These are phyloP conservation scores for Dryobates pubescens DNA, from an alignment of 2,797 vertebrate species.

Conservation along the genomic window DNA sequence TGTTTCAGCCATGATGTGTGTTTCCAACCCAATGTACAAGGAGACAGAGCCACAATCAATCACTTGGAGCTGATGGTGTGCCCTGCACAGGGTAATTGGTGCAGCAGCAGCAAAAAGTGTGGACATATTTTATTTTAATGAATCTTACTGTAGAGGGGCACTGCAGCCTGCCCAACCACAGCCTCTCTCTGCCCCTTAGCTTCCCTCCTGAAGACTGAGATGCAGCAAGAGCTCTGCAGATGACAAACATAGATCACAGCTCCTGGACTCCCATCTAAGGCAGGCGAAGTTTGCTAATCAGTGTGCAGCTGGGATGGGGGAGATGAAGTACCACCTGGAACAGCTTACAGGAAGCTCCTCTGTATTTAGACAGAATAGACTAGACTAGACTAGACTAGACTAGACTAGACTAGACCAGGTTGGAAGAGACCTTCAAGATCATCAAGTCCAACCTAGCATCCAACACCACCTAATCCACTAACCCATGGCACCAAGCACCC, in stretches of 20 bases:
- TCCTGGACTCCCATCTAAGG: background rate
- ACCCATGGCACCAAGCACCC: too few relatives aligned
- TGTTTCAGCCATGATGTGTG: background rate
- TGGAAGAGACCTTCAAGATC: too few relatives aligned
- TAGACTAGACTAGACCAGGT: too few relatives aligned
- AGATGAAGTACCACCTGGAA: background rate
- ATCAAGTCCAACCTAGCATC: too few relatives aligned
- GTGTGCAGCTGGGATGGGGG: background rate
- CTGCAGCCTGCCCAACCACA: background rate
- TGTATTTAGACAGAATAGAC: too few relatives aligned
- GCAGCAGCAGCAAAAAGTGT: background rate
- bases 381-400: too few relatives aligned
- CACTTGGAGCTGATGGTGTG: background rate
- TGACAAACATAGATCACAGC: background rate
- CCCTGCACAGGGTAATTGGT: background rate
- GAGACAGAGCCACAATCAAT: background rate
- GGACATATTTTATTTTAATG: background rate
- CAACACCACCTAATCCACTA: too few relatives aligned
- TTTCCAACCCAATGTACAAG: background rate
- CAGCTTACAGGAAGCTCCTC: background rate
- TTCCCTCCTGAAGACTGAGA: background rate
- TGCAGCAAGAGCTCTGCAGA: background rate
- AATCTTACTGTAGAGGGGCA: background rate
- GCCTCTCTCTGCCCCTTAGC: background rate
- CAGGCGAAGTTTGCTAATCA: background rate